phyloP scores from a whole-genome alignment of 2,113 vertebrate species.

The Gymnorhina tibicen region DNA sequence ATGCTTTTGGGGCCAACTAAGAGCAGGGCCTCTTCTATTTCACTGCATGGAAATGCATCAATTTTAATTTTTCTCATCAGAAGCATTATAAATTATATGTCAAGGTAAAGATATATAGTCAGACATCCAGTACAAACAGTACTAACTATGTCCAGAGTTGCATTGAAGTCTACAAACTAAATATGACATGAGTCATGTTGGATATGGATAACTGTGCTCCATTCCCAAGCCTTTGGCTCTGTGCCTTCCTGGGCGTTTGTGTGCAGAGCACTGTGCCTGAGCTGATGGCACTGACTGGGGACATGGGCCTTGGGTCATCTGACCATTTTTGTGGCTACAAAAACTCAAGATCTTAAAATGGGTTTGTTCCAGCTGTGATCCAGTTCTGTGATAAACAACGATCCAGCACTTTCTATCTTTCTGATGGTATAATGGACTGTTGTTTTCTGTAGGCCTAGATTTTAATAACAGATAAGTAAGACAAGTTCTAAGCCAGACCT shows the following conservation, averaged over 20 bases:
- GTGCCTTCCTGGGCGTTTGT: background rate
- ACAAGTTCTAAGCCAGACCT: background rate
- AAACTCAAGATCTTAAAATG: fast-evolving
- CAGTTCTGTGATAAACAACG: background rate
- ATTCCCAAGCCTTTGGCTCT: background rate
- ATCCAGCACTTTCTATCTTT: background rate
- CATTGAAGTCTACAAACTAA: background rate
- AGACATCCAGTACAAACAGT: background rate
- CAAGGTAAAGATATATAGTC: background rate
- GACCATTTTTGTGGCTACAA: background rate
- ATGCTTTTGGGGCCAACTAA: background rate
- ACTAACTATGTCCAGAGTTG: background rate
- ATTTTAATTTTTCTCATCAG: background rate
- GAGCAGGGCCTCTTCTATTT: background rate
- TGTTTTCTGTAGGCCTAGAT: background rate
- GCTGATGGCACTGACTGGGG: background rate
- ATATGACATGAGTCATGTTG: background rate
- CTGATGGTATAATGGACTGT: background rate
- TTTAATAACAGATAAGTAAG: background rate
- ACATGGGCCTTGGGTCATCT: background rate
- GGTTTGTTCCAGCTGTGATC: background rate
- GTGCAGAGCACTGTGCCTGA: background rate
- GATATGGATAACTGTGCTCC: background rate
- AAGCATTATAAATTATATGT: background rate
- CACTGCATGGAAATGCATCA: background rate